These are phyloP conservation scores for Pelochelys cantorii DNA, from an alignment of 2,797 vertebrate species.

Conservation along the genomic window DNA sequence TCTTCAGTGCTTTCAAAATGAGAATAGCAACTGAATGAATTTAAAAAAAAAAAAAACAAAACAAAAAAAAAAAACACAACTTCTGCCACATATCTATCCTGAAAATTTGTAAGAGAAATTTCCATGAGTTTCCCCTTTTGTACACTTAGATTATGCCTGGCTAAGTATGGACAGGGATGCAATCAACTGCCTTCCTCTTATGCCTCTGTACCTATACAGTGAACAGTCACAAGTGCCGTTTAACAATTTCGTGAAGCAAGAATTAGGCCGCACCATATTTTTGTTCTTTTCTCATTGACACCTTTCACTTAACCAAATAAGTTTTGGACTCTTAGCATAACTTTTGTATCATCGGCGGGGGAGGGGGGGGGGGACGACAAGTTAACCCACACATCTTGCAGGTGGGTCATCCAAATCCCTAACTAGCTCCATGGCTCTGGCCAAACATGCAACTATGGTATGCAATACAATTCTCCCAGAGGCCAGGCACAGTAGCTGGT, in stretches of 20 bases:
- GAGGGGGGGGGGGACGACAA: no score
- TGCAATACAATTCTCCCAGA: neutral
- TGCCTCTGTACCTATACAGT: neutral
- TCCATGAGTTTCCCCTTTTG: accelerated
- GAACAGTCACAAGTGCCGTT: neutral
- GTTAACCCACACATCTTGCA: conserved; percentile 4
- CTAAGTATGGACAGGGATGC: accelerated
- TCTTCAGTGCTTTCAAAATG: neutral
- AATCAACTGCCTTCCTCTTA: neutral
- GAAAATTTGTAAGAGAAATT: neutral
- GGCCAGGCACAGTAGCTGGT: neutral
- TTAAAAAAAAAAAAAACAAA: neutral
- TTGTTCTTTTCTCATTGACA: neutral
- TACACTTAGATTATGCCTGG: neutral
- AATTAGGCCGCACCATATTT: neutral
- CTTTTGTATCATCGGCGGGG: neutral
- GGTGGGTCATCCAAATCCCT: neutral
- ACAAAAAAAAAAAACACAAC: accelerated
- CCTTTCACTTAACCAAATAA: neutral
- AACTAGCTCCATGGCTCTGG: neutral
- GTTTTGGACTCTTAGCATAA: neutral
- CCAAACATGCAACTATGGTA: conserved; percentile 16
- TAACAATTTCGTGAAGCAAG: neutral
- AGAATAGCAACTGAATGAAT: neutral
- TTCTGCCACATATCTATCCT: accelerated